phyloP scores from a whole-genome alignment of 2,797 vertebrate genomes.

The Trichosurus vulpecula region DNA sequence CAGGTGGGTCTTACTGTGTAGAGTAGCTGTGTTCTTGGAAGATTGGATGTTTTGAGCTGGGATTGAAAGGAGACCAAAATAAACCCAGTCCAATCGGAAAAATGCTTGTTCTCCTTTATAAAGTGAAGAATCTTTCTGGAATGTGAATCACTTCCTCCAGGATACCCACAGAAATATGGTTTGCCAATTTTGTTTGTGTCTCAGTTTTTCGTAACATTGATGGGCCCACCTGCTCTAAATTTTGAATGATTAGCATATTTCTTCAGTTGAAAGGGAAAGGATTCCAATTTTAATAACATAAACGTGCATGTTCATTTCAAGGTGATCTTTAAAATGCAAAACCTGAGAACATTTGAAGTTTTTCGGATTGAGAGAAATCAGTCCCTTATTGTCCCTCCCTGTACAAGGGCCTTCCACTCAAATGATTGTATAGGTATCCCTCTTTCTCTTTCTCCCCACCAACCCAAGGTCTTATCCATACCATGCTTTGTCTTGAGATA shows the following conservation, averaged over 20 bases:
- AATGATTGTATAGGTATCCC: neutral
- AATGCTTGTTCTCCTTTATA: neutral
- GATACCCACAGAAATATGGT: neutral
- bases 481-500: neutral
- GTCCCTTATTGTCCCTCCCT: neutral
- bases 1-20: conserved; percentile 11
- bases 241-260: neutral
- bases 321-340: neutral
- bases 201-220: neutral
- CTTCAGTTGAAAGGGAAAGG: neutral
- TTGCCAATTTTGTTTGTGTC: neutral
- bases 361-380: neutral
- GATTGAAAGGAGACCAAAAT: neutral
- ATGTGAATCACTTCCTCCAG: neutral
- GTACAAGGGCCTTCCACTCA: neutral
- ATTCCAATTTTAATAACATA: neutral
- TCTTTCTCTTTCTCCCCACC: neutral
- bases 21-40: conserved; percentile 29
- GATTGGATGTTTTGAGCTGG: neutral
- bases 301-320: neutral
- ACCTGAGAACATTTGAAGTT: neutral
- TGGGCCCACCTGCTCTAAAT: neutral
- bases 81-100: conserved; percentile 21
- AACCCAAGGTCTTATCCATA: neutral
- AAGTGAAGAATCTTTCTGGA: conserved; percentile 35